phyloP scores from a whole-genome alignment of 2,113 vertebrate genomes.

The human (Homo sapiens) region DNA sequence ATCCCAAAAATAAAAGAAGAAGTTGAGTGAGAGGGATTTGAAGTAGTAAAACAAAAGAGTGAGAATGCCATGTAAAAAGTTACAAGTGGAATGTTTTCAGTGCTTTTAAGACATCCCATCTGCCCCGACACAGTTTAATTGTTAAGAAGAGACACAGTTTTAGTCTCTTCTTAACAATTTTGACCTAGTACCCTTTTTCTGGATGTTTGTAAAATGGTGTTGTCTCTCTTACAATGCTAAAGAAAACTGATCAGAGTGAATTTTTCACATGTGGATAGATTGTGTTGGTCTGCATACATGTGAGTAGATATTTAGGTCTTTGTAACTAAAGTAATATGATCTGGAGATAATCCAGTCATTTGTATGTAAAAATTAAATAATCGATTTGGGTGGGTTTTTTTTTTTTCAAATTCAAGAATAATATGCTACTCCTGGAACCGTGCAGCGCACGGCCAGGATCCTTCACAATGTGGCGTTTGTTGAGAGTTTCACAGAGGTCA shows the following conservation, averaged over 20 bases:
- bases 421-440: slow-evolving; percentile 56
- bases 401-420: slow-evolving; percentile 64
- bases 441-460: background rate
- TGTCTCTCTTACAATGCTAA: background rate
- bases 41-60: background rate
- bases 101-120: background rate
- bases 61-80: background rate
- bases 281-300: background rate
- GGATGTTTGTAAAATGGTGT: background rate
- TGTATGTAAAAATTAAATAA: slow-evolving; percentile 50
- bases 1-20: background rate
- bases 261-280: background rate
- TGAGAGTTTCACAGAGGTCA: slow-evolving; percentile 71
- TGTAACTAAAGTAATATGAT: slow-evolving; percentile 44
- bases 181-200: background rate
- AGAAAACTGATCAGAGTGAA: background rate
- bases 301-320: background rate
- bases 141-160: background rate
- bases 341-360: slow-evolving; percentile 47
- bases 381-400: background rate
- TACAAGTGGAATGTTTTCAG: background rate
- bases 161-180: background rate
- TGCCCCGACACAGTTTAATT: too few relatives aligned
- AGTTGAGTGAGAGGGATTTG: background rate
- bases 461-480: slow-evolving; percentile 77